Conservation (phyloP, 1,140 invertebrate species). For the Drosophila jambulina region DNA sequence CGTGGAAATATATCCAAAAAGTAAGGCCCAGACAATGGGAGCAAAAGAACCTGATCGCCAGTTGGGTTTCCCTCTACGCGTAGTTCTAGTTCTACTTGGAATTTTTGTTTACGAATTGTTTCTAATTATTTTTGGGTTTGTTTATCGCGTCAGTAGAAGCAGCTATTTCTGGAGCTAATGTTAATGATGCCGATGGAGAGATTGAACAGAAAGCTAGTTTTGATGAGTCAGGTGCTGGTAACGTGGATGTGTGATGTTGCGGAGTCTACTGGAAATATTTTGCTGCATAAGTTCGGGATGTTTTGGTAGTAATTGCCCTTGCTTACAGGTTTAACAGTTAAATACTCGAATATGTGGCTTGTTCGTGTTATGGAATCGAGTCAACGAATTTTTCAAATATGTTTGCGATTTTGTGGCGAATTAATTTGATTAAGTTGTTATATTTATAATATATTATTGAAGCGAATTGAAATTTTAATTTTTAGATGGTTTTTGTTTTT, state of each 20-base stretch:
- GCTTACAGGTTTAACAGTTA: slow-evolving; percentile 78
- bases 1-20: slow-evolving; percentile 30
- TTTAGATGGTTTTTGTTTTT: slow-evolving; percentile 46
- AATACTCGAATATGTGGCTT: slow-evolving; percentile 58
- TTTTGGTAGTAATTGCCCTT: slow-evolving; percentile 46
- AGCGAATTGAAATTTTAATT: slow-evolving; percentile 49
- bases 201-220: slow-evolving; percentile 36
- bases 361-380: slow-evolving; percentile 37
- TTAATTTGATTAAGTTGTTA: slow-evolving; percentile 68
- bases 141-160: slow-evolving; percentile 50
- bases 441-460: slow-evolving; percentile 60
- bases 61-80: slow-evolving; percentile 39
- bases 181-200: slow-evolving; percentile 34
- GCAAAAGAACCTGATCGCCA: slow-evolving; percentile 45
- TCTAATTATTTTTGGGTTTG: slow-evolving; percentile 72
- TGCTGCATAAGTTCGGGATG: slow-evolving; percentile 25
- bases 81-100: slow-evolving; percentile 28
- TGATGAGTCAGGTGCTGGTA: slow-evolving; percentile 17
- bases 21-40: slow-evolving; percentile 28
- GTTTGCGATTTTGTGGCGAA: slow-evolving; percentile 62
- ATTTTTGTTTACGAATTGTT: slow-evolving; percentile 77
- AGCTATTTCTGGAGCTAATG: slow-evolving; percentile 64
- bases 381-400: slow-evolving; percentile 68
- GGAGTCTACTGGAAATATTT: slow-evolving; percentile 24
- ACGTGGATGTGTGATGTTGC: slow-evolving; percentile 5